phyloP scores from a whole-genome alignment of 2,113 vertebrate genomes.

The Capreolus pygargus region DNA sequence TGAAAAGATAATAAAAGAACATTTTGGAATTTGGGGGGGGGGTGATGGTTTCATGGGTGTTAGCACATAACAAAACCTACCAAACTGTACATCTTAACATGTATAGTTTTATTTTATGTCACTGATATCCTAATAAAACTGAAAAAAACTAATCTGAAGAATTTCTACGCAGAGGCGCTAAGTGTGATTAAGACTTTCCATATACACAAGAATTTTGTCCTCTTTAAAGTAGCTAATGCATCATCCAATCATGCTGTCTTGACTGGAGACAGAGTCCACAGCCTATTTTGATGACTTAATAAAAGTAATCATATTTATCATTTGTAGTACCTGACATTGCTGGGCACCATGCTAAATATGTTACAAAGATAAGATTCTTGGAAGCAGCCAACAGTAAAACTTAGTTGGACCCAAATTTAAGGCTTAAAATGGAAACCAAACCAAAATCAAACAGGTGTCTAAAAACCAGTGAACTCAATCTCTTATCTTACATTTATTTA shows the following conservation, averaged over 20 bases:
- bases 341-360: neutral
- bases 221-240: neutral
- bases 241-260: neutral
- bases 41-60: neutral
- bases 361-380: neutral
- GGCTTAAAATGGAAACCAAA: slow-evolving; percentile 31
- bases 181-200: neutral
- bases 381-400: slow-evolving; percentile 5
- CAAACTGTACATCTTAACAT: neutral
- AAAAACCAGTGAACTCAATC: neutral
- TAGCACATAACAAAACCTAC: neutral
- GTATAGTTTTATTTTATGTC: neutral
- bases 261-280: neutral
- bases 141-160: neutral
- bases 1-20: neutral
- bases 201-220: neutral
- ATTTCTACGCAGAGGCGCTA: neutral
- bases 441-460: neutral
- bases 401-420: slow-evolving; percentile 19
- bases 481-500: neutral
- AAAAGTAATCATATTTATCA: neutral
- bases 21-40: neutral
- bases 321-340: neutral
- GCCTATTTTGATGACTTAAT: neutral
- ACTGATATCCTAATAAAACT: neutral